Base-by-base conservation (phyloP, 1,140 invertebrate species). In the Calliphora vicina region DNA sequence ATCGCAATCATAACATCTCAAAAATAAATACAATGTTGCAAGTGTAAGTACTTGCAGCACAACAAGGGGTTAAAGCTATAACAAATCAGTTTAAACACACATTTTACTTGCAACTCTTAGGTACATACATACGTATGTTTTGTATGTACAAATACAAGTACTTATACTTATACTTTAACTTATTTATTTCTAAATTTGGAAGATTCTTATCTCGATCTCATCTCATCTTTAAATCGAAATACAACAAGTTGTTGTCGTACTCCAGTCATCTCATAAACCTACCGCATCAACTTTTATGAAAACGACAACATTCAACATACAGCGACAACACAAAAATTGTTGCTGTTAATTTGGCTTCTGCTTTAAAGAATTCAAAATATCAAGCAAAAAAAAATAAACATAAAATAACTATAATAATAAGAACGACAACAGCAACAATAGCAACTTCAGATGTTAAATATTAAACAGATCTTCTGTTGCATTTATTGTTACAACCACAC, bases 151-250 rank as follows among this genome's bases (percentile, higher is more conserved):
- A n/a, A n/a, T n/a, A n/a, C n/a, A n/a, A n/a, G n/a, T n/a, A 15
- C n/a, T 15, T n/a, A 57, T n/a, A 10, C 10, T 35, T 5, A 10
- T 35, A 35, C 5, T 35, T 35, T 35, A 35, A 35, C 35, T 35
- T 35, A 57, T 57, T 35, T 35, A 57, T 57, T 57, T 29, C 73
- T 76, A 76, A 76, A 76, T 76, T 76, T 76, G 73, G 73, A 17
- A 76, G 73, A 76, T 35, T 17, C 73, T 76, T 76, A 76, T 76
- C 73, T 29, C 8, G 73, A 35, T 35, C n/a, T 20, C 27, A 27
- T 76, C 73, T 57, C 50, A 57, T 57, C 50, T 57, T 57, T 17
- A 57, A 57, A 57, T 57, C 50, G 50, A 57, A 57, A 57, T 57
- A 35, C 73, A 76, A 76, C 73, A 76, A 35, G 73, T 76, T 76